phyloP scores from a whole-genome alignment of 2,888 invertebrate species.

The Aleiodes leptofemur region DNA sequence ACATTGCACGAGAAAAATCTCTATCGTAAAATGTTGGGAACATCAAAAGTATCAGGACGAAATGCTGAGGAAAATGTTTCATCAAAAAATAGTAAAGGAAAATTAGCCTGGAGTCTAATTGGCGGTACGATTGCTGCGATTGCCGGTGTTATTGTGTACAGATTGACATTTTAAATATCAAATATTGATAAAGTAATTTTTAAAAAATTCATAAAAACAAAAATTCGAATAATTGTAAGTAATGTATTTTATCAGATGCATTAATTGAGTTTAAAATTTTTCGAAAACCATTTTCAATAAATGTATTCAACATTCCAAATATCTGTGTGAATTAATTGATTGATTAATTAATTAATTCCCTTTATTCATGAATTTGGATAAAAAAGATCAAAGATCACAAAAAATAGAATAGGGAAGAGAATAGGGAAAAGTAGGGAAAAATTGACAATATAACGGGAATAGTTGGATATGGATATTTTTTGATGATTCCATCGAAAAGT shows the following conservation, averaged over 20 bases:
- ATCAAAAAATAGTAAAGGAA: conserved; percentile 50
- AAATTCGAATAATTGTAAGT: neutral
- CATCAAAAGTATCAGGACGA: conserved; percentile 51
- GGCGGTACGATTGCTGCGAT: conserved; percentile 83
- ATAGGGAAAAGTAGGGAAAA: no score
- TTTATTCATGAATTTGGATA: conserved; percentile 12
- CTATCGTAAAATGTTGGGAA: conserved; percentile 82
- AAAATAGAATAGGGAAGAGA: no score
- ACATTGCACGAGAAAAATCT: conserved; percentile 80
- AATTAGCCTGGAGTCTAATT: conserved; percentile 82
- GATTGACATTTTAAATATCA: conserved; percentile 74
- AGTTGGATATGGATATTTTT: no score
- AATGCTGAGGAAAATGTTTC: conserved; percentile 38
- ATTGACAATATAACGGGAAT: no score
- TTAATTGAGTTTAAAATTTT: neutral
- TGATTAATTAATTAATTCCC: neutral
- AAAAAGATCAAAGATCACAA: conserved; percentile 10
- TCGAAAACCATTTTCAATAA: conserved; percentile 5
- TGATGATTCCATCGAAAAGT: no score
- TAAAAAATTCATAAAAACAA: neutral
- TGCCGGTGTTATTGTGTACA: conserved; percentile 85
- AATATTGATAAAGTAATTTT: conserved; percentile 8
- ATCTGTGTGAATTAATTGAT: neutral
- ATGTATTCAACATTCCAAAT: conserved; percentile 15
- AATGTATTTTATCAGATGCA: conserved; percentile 4